phyloP scores from a whole-genome alignment of 2,888 invertebrate species.

The Philereme transversata region DNA sequence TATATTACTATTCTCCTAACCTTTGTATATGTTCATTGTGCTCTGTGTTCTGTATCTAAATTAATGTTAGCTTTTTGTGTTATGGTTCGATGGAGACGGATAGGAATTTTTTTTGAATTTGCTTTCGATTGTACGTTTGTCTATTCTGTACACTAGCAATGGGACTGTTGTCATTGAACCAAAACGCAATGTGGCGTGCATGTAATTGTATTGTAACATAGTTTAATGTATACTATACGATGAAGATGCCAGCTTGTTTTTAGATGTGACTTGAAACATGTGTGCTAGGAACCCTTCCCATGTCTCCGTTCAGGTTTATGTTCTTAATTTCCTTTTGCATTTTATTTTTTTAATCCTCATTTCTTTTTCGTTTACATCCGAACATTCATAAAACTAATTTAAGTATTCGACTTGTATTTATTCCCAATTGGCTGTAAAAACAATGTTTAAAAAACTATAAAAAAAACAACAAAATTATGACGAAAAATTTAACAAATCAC shows the following conservation, averaged over 20 bases:
- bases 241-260: conserved; percentile 78
- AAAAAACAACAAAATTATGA: conserved; percentile 33
- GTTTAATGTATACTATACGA: conserved; percentile 72
- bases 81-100: conserved; percentile 77
- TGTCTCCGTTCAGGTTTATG: conserved; percentile 65
- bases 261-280: conserved; percentile 78
- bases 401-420: conserved; percentile 42
- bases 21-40: conserved; percentile 81
- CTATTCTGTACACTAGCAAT: conserved; percentile 46
- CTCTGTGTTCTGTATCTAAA: conserved; percentile 80
- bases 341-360: conserved; percentile 50
- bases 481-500: conserved; percentile 46
- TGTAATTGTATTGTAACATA: conserved; percentile 80
- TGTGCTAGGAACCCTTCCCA: conserved; percentile 77
- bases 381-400: conserved; percentile 25
- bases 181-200: conserved; percentile 81
- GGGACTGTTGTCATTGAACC: conserved; percentile 71
- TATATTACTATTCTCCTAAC: conserved; percentile 73
- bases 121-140: conserved; percentile 38
- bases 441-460: conserved; percentile 37
- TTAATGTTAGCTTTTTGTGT: conserved; percentile 82
- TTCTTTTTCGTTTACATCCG: conserved; percentile 43
- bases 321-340: conserved; percentile 50
- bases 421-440: conserved; percentile 62
- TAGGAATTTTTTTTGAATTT: conserved; percentile 49